A percentile compares a stretch with the other conserved stretches of the same genome.
Evolutionary conservation across 1,140 invertebrate genomes (phyloP).

Genomic region (Aphis craccivora): DNA sequence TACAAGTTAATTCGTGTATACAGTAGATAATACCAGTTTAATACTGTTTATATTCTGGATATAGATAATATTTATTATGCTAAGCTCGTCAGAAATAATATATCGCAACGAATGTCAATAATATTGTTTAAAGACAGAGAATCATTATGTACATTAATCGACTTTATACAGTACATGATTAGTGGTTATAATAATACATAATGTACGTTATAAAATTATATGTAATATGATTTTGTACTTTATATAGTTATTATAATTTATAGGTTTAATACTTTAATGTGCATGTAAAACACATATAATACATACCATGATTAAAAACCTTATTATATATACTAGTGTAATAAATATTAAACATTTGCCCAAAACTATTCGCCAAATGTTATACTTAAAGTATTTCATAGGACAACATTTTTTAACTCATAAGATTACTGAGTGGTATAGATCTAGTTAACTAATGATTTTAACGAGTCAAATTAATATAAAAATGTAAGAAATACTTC

Average conservation of each 20-base stretch:
- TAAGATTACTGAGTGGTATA: neutral
- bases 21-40: neutral
- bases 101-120: neutral
- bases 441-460: neutral
- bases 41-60: constrained; percentile 29
- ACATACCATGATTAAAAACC: neutral
- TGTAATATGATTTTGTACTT: neutral
- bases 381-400: neutral
- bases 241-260: neutral
- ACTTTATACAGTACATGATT: neutral
- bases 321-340: neutral
- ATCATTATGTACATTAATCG: neutral
- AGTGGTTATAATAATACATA: neutral
- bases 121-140: neutral
- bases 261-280: neutral
- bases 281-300: neutral
- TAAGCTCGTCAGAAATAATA: neutral
- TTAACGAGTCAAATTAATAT: no score
- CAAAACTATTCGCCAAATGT: no score
- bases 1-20: neutral
- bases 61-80: constrained; percentile 32
- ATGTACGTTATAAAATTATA: neutral
- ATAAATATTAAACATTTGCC: neutral
- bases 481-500: neutral
- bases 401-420: neutral